phyloP scores from a whole-genome alignment of 35 echinoderm and acorn worm genomes.

The Apostichopus japonicus region DNA sequence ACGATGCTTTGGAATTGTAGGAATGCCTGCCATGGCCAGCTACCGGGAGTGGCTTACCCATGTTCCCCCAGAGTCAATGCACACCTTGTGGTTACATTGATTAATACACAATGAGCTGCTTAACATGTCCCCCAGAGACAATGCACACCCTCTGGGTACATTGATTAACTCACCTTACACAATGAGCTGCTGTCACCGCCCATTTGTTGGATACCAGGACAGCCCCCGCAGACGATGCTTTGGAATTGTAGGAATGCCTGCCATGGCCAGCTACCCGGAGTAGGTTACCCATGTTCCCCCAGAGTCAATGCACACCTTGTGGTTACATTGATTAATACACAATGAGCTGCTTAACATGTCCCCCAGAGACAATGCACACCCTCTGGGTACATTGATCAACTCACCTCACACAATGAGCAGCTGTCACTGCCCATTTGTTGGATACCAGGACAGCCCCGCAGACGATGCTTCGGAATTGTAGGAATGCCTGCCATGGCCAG shows the following conservation, averaged over 20 bases:
- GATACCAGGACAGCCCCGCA: slow-evolving; percentile 85
- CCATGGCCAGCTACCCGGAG: slow-evolving; percentile 86
- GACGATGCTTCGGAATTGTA: slow-evolving; percentile 63
- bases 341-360: no score
- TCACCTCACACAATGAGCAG: slow-evolving; percentile 93
- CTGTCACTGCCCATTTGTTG: slow-evolving; percentile 64
- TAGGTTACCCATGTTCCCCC: slow-evolving; percentile 6
- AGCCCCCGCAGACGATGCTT: slow-evolving; percentile 77
- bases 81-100: no score
- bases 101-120: no score
- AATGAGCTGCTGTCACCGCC: slow-evolving; percentile 83
- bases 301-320: no score
- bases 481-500: slow-evolving; percentile 88
- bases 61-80: no score
- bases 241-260: slow-evolving; percentile 68
- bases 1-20: slow-evolving; percentile 63
- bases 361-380: no score
- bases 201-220: slow-evolving; percentile 71
- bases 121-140: no score
- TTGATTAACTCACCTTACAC: no score
- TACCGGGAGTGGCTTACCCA: slow-evolving; percentile 70
- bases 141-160: no score
- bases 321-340: no score
- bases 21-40: slow-evolving; percentile 91
- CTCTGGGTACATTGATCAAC: no score